Evolutionary conservation across 2,888 invertebrate species (phyloP).

Genomic region (Catotricha subobsoleta): DNA sequence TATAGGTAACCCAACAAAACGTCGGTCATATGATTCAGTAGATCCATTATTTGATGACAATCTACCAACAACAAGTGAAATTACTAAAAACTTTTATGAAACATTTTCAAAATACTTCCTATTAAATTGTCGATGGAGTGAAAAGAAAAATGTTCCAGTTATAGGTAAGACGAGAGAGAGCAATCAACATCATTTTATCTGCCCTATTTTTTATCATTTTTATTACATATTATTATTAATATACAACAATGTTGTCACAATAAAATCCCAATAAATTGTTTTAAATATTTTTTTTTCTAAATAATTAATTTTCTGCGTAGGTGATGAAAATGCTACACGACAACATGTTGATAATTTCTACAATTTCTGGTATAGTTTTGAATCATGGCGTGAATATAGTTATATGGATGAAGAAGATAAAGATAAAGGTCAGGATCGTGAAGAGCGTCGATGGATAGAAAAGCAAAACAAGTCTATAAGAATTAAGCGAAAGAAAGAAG

Average conservation of each 20-base stretch:
- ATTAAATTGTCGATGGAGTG: slow-evolving; percentile 80
- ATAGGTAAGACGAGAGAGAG: too few species aligned
- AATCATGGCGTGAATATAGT: slow-evolving; percentile 98
- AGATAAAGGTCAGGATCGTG: slow-evolving; percentile 90
- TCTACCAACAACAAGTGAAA: slow-evolving; percentile 55
- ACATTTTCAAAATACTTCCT: slow-evolving; percentile 49
- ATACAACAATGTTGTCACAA: too few species aligned
- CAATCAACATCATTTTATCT: too few species aligned
- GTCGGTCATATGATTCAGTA: slow-evolving; percentile 89
- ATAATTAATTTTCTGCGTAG: slow-evolving; percentile 13
- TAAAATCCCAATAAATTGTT: too few species aligned
- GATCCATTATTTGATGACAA: slow-evolving; percentile 87
- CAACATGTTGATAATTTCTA: slow-evolving; percentile 88
- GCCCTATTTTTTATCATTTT: too few species aligned
- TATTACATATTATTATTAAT: too few species aligned
- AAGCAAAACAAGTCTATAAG: slow-evolving; percentile 91
- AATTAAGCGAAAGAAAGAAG: slow-evolving; percentile 89
- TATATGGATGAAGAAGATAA: slow-evolving; percentile 98
- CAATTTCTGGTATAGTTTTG: slow-evolving; percentile 95
- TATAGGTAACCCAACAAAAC: slow-evolving; percentile 59
- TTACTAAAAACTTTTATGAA: slow-evolving; percentile 65
- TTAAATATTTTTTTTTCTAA: neutral
- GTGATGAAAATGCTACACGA: slow-evolving; percentile 53
- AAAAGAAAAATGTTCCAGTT: slow-evolving; percentile 64
- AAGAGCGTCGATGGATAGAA: slow-evolving; percentile 95